These are phyloP conservation scores for Ostrea denselamellosa DNA, from an alignment of 1,140 invertebrate species.

Conservation along the genomic window DNA sequence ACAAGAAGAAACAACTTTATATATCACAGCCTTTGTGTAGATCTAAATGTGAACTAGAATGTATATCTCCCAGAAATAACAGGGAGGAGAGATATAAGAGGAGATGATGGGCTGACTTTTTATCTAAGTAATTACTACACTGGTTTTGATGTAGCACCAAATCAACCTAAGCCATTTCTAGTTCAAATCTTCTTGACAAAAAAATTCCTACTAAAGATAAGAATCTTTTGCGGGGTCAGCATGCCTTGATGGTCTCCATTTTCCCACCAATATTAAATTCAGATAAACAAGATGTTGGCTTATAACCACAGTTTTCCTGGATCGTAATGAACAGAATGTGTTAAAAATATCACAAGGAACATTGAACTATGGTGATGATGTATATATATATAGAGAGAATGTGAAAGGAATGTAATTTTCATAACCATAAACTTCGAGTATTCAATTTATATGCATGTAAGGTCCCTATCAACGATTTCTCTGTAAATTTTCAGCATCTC, in stretches of 20 bases:
- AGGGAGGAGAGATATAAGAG: neutral
- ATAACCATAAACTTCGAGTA: neutral
- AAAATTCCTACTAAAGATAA: slow-evolving; percentile 12
- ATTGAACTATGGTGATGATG: neutral
- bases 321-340: neutral
- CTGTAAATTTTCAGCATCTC: slow-evolving; percentile 62
- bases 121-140: neutral
- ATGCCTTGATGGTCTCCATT: neutral
- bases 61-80: neutral
- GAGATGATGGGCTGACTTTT: neutral
- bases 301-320: neutral
- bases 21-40: neutral
- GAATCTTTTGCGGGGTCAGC: slow-evolving; percentile 19
- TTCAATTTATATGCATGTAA: slow-evolving; percentile 10
- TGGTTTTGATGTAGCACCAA: slow-evolving; percentile 12
- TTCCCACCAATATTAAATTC: neutral
- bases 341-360: neutral
- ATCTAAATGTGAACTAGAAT: neutral
- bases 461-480: slow-evolving; percentile 50
- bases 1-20: neutral
- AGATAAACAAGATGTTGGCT: neutral
- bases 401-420: neutral
- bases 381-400: neutral
- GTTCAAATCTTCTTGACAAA: neutral
- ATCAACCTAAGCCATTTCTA: neutral